These are phyloP conservation scores for Sminthurides bifidus DNA, from an alignment of 1,140 invertebrate genomes.

Conservation along the genomic window DNA sequence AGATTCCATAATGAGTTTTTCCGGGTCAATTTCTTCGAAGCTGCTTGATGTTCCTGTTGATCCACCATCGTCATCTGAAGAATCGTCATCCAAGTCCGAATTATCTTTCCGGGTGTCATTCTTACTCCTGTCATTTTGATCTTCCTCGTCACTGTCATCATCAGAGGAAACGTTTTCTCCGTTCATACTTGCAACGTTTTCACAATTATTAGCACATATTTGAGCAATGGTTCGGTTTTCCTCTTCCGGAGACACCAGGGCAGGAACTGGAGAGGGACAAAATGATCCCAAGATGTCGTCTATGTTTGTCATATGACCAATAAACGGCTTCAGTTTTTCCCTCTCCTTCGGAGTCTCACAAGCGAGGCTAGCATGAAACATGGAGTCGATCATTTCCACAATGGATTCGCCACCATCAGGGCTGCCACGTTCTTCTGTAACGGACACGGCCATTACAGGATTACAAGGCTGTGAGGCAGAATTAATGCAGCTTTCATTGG, in stretches of 20 bases:
- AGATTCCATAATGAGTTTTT: too few species aligned
- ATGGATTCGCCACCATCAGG: too few species aligned
- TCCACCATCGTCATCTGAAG: constrained; percentile 20
- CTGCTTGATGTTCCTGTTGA: constrained; percentile 27
- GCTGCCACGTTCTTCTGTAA: too few species aligned
- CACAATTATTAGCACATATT: not conserved
- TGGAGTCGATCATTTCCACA: too few species aligned
- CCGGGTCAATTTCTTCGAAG: constrained; percentile 28
- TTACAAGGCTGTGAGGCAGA: too few species aligned
- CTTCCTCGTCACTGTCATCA: constrained; percentile 10
- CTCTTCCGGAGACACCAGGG: constrained; percentile 16
- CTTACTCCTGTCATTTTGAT: not conserved
- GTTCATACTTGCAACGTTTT: not conserved
- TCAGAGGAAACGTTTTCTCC: not conserved
- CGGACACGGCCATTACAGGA: too few species aligned
- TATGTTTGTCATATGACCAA: constrained; percentile 66
- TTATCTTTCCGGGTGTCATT: not conserved
- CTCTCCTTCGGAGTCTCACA: constrained; percentile 35
- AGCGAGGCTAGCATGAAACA: not conserved
- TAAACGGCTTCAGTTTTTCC: constrained; percentile 43
- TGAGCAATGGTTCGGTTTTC: not conserved
- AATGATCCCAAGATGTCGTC: constrained; percentile 59
- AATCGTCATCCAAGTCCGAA: constrained; percentile 11
- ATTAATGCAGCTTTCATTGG: too few species aligned
- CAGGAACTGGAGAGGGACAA: constrained; percentile 22